Conservation (phyloP, 2,113 vertebrate species). For the Mola mola region DNA sequence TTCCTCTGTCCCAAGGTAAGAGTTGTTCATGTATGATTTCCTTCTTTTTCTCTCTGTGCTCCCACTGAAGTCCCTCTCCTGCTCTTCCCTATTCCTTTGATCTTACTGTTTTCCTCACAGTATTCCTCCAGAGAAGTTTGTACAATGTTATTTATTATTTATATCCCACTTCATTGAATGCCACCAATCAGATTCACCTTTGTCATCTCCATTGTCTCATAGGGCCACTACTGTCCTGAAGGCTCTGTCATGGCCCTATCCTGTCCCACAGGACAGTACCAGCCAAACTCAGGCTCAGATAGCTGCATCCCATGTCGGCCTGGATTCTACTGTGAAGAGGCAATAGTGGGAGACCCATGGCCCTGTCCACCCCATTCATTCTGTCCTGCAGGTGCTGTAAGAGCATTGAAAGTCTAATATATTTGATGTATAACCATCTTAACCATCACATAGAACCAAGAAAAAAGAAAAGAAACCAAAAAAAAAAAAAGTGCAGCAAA, state of each 20-base stretch:
- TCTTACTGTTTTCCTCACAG: constrained; percentile 5
- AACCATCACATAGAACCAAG: neutral
- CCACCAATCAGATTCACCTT: neutral
- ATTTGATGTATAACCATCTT: neutral
- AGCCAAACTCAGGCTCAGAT: constrained; percentile 84
- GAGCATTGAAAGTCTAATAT: neutral
- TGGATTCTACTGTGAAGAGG: constrained; percentile 90
- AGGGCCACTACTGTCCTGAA: constrained; percentile 89
- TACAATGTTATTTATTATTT: neutral
- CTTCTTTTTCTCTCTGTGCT: neutral
- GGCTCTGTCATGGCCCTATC: constrained; percentile 81
- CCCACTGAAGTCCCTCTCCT: neutral
- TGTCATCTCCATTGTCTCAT: neutral
- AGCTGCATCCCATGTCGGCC: constrained; percentile 85
- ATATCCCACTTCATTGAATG: constrained; percentile 13
- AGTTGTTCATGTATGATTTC: neutral
- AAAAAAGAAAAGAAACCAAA: no score
- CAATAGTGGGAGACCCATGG: constrained; percentile 77
- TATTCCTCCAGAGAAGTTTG: constrained; percentile 5
- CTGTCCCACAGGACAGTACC: constrained; percentile 87
- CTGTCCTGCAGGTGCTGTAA: constrained; percentile 86
- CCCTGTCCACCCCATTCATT: constrained; percentile 88
- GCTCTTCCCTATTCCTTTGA: neutral
- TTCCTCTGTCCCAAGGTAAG: constrained; percentile 89
- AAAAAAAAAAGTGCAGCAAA: no score